Evolutionary conservation across 2,113 vertebrate species (phyloP).

Genomic region (Mobula birostris): DNA sequence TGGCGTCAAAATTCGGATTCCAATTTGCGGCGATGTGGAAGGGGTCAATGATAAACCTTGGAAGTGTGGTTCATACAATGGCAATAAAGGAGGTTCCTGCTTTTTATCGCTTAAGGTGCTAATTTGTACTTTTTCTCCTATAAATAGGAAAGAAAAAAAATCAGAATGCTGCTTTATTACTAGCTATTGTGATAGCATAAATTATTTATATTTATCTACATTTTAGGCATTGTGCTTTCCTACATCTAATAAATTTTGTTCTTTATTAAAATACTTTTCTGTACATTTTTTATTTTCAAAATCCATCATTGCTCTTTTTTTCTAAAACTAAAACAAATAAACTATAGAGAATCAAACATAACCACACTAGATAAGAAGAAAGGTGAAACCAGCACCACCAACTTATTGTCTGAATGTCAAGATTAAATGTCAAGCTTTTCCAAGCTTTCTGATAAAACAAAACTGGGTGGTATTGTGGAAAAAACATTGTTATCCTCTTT

Average conservation of each 20-base stretch:
- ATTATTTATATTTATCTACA: background rate
- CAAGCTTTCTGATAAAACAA: too few relatives aligned
- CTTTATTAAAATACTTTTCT: background rate
- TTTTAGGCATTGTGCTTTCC: background rate
- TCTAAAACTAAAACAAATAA: background rate
- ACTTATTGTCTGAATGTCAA: too few relatives aligned
- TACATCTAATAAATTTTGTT: background rate
- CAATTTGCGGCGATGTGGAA: slow-evolving; percentile 56
- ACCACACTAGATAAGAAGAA: too few relatives aligned
- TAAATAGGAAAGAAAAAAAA: background rate
- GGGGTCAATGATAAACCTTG: slow-evolving; percentile 67
- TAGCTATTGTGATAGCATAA: background rate
- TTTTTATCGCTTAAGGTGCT: background rate
- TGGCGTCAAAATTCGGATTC: slow-evolving; percentile 41
- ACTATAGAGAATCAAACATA: too few relatives aligned
- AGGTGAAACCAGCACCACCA: too few relatives aligned
- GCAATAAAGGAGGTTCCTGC: slow-evolving; percentile 40
- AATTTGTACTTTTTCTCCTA: slow-evolving; percentile 7
- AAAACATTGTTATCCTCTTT: too few relatives aligned
- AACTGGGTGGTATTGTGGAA: too few relatives aligned
- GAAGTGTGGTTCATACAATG: slow-evolving; percentile 56
- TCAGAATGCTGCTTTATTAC: background rate
- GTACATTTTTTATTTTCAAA: background rate
- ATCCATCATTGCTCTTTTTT: background rate
- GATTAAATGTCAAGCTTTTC: too few relatives aligned